A percentile compares a stretch with the other conserved stretches of the same genome.
These are phyloP conservation scores for Polylopha cassiicola DNA, from an alignment of 2,888 invertebrate genomes.

Conservation along the genomic window DNA sequence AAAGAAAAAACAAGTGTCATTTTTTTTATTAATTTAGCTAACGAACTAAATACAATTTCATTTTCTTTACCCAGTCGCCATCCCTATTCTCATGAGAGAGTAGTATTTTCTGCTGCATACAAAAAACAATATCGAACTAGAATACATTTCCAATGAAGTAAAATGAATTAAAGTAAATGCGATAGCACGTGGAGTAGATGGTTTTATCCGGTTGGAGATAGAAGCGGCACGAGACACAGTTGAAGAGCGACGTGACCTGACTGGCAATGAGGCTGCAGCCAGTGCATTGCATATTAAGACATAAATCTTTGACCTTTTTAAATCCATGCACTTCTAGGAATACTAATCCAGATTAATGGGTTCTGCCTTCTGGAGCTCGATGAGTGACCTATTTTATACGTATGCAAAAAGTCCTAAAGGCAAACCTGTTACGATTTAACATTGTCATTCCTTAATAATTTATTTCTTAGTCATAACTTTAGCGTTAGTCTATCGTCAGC, in stretches of 20 bases:
- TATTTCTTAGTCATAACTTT: too few relatives aligned
- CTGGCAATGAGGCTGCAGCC: slow-evolving; percentile 39
- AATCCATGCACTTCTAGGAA: slow-evolving; percentile 9
- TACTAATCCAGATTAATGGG: slow-evolving; percentile 21
- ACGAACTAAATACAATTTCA: too few relatives aligned
- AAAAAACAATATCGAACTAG: not conserved
- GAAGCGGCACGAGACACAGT: slow-evolving; percentile 42
- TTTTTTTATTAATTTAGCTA: too few relatives aligned
- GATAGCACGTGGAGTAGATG: slow-evolving; percentile 37
- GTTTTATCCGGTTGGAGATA: slow-evolving; percentile 40
- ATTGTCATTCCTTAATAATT: too few relatives aligned
- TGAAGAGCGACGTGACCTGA: slow-evolving; percentile 47
- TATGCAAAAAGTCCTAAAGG: too few relatives aligned
- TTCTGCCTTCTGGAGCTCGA: slow-evolving; percentile 16
- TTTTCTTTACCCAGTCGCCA: too few relatives aligned
- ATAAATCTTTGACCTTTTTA: slow-evolving; percentile 39
- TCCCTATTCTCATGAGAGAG: not conserved
- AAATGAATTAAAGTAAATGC: not conserved
- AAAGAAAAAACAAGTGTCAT: too few relatives aligned
- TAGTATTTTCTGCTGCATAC: not conserved
- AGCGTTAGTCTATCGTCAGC: too few relatives aligned
- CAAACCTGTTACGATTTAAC: too few relatives aligned
- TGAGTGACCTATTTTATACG: too few relatives aligned
- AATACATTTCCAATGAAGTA: not conserved
- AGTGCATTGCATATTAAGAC: slow-evolving; percentile 49